Conservation (phyloP, 2,113 vertebrate species). For the Hepsetus odoe region DNA sequence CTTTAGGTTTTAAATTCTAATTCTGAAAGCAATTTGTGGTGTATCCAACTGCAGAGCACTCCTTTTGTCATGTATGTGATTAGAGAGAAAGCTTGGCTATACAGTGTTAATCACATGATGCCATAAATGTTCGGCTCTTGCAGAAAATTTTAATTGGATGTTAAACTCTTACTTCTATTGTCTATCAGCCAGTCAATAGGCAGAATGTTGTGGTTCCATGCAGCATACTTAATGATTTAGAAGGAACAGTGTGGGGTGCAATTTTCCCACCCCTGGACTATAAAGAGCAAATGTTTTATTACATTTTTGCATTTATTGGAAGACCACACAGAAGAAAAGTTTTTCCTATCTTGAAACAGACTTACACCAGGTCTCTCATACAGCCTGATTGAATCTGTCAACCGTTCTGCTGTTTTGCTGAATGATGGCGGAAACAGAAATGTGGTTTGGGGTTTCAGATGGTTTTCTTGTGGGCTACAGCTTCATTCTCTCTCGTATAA, state of each 20-base stretch:
- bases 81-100: neutral
- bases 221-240: slow-evolving; percentile 61
- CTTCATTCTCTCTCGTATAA: slow-evolving; percentile 13
- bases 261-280: slow-evolving; percentile 56
- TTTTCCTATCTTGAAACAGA: slow-evolving; percentile 34
- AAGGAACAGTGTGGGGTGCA: slow-evolving; percentile 59
- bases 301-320: slow-evolving; percentile 57
- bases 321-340: slow-evolving; percentile 1
- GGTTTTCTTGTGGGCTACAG: slow-evolving; percentile 17
- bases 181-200: neutral
- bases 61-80: neutral
- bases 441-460: slow-evolving; percentile 13
- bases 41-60: neutral
- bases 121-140: too few species aligned
- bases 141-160: too few species aligned
- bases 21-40: neutral
- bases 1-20: neutral
- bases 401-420: slow-evolving; percentile 32
- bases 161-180: neutral
- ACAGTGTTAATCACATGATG: neutral
- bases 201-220: neutral
- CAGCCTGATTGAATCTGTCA: slow-evolving; percentile 33
- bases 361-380: slow-evolving; percentile 15
- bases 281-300: slow-evolving; percentile 67
- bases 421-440: slow-evolving; percentile 35